Conservation (phyloP, 2,797 vertebrate species). For the Tarsius wallacei region DNA sequence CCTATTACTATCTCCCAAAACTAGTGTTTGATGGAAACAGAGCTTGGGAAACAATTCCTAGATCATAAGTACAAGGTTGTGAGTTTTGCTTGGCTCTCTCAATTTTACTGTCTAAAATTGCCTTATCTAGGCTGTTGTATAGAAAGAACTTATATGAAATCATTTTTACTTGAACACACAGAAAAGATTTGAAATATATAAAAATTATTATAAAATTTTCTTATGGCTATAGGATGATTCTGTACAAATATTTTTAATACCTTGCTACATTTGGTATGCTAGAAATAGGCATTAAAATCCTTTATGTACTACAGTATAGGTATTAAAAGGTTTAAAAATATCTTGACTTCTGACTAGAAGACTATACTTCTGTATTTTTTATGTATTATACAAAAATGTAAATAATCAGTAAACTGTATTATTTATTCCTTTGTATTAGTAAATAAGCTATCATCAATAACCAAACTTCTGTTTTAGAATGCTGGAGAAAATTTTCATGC, state of each 20-base stretch:
- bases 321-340: constrained; percentile 59
- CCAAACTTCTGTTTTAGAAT: constrained; percentile 45
- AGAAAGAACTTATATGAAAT: constrained; percentile 52
- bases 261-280: constrained; percentile 1
- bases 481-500: constrained; percentile 37
- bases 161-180: constrained; percentile 23
- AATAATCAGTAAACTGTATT: constrained; percentile 24
- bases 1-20: constrained; percentile 28
- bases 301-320: not conserved
- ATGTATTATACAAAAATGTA: constrained; percentile 41
- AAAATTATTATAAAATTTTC: constrained; percentile 36
- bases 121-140: not conserved
- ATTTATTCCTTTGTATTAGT: constrained; percentile 29
- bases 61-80: not conserved
- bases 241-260: not conserved
- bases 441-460: constrained; percentile 45
- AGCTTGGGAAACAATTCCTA: constrained; percentile 35
- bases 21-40: constrained; percentile 4
- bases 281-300: constrained; percentile 48
- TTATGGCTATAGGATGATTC: constrained; percentile 46
- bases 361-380: constrained; percentile 38
- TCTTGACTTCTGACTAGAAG: not conserved
- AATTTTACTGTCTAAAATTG: constrained; percentile 57
- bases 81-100: not conserved
- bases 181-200: constrained; percentile 48